A percentile compares a stretch with the other conserved stretches of the same genome.
Evolutionary conservation across 2,113 vertebrate genomes (phyloP).

Genomic region (Apaloderma vittatum): DNA sequence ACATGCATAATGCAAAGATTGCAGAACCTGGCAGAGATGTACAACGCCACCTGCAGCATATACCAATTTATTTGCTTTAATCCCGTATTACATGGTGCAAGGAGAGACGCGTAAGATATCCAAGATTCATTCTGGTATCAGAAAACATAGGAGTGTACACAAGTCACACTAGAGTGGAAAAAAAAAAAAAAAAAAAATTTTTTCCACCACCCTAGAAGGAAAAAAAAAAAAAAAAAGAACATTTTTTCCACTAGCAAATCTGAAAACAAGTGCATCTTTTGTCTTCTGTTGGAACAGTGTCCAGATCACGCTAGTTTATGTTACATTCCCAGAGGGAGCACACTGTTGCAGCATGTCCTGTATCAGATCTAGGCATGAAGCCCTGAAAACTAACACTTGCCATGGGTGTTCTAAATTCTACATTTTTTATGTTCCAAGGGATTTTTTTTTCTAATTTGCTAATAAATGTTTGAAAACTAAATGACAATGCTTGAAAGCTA

Average conservation of each 20-base stretch:
- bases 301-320: neutral
- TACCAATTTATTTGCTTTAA: neutral
- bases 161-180: neutral
- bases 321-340: neutral
- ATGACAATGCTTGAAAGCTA: neutral
- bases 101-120: neutral
- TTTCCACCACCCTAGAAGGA: no score
- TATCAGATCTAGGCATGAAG: neutral
- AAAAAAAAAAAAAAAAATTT: neutral
- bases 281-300: neutral
- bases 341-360: neutral
- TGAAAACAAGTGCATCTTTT: conserved; percentile 37
- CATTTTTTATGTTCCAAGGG: neutral
- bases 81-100: neutral
- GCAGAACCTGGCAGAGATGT: neutral
- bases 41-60: conserved; percentile 36
- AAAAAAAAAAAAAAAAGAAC: neutral
- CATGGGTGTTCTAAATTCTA: neutral
- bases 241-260: neutral
- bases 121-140: neutral
- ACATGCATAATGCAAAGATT: neutral
- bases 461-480: neutral
- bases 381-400: neutral
- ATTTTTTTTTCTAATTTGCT: neutral
- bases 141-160: neutral